Percentiles rank a stretch among this genome's conserved stretches.
Evolutionary conservation across 2,888 invertebrate genomes (phyloP).

Genomic region (Eilema griseolum): DNA sequence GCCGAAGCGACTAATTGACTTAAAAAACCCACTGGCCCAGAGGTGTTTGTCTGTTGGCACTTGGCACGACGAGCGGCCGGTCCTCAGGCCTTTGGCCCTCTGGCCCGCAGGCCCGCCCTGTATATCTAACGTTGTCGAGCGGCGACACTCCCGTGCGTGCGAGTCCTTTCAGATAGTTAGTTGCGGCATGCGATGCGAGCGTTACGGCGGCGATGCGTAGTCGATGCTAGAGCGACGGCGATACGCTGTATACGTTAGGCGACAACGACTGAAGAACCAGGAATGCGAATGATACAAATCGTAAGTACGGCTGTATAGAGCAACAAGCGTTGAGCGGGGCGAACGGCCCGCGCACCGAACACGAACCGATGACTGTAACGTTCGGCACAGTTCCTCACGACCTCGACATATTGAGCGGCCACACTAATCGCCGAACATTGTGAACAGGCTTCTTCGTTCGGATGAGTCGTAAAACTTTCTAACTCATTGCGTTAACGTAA

Average conservation of each 20-base stretch:
- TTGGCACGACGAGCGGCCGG: too few relatives aligned
- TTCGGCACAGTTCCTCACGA: conserved; percentile 24
- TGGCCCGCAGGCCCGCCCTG: conserved; percentile 17
- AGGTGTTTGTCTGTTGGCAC: too few relatives aligned
- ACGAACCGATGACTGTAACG: conserved; percentile 14
- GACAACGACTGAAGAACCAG: conserved; percentile 65
- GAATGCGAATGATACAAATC: conserved; percentile 63
- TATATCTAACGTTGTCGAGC: conserved; percentile 61
- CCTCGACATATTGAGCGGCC: conserved; percentile 37
- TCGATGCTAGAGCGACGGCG: conserved; percentile 67
- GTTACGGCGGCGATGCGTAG: conserved; percentile 70
- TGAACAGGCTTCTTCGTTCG: not conserved
- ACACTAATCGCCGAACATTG: conserved; percentile 18
- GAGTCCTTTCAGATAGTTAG: conserved; percentile 81
- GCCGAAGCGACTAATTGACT: conserved; percentile 20
- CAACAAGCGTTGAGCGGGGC: conserved; percentile 46
- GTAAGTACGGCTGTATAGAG: conserved; percentile 72
- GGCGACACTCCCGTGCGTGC: conserved; percentile 73
- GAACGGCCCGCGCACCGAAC: conserved; percentile 19
- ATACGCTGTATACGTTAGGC: conserved; percentile 72
- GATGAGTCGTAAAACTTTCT: conserved; percentile 10
- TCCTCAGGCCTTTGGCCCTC: too few relatives aligned
- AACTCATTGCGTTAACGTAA: conserved; percentile 35
- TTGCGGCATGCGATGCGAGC: conserved; percentile 68
- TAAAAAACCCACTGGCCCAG: not conserved